Evolutionary conservation across 2,113 vertebrate species (phyloP).

Genomic region (Aspiorhynchus laticeps): DNA sequence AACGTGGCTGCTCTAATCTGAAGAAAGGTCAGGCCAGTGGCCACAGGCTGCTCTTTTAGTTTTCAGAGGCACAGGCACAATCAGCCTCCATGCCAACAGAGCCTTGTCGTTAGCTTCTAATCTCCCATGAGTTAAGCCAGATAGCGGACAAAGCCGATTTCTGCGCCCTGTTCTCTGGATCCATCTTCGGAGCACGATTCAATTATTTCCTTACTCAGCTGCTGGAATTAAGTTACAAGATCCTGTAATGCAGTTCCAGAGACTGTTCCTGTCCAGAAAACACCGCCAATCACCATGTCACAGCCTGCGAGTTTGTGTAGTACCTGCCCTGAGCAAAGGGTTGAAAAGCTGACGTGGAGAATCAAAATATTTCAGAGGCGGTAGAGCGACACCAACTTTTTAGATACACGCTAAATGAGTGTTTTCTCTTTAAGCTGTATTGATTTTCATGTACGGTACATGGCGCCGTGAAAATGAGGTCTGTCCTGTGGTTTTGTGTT

Average conservation of each 20-base stretch:
- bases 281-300: constrained; percentile 30
- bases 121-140: constrained; percentile 83
- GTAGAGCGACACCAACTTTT: constrained; percentile 38
- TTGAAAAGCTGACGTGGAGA: constrained; percentile 52
- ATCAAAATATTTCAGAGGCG: constrained; percentile 17
- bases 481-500: constrained; percentile 78
- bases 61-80: constrained; percentile 64
- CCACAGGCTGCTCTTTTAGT: constrained; percentile 59
- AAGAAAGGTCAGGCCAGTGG: background rate
- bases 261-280: constrained; percentile 65
- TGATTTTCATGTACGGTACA: constrained; percentile 74
- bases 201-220: constrained; percentile 94
- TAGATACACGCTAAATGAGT: constrained; percentile 45
- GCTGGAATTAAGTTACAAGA: constrained; percentile 90
- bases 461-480: constrained; percentile 79
- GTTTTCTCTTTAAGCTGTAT: constrained; percentile 64
- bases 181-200: constrained; percentile 89
- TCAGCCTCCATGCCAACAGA: constrained; percentile 59
- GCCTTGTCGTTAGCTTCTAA: constrained; percentile 68
- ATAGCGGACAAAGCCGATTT: constrained; percentile 80
- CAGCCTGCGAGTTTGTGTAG: constrained; percentile 60
- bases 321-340: constrained; percentile 38
- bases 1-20: constrained; percentile 24
- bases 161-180: constrained; percentile 84
- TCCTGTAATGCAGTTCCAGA: constrained; percentile 84